Evolutionary conservation across 2,797 vertebrate genomes (phyloP), one percentile per base, ranked within the genome.

Genomic region (Sebastes minor): DNA sequence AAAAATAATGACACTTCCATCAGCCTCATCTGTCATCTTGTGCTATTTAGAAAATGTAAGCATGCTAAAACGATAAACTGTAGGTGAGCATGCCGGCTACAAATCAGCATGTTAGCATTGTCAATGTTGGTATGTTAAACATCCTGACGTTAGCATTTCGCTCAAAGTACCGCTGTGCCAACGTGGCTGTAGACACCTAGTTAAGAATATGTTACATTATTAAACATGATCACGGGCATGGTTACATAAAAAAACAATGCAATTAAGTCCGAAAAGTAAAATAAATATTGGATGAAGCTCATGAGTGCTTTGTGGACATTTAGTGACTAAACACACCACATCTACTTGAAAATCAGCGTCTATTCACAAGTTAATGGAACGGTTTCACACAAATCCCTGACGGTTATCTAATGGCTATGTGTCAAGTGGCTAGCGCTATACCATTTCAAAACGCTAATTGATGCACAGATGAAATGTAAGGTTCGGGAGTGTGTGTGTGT

Each of bases 351-450:
- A 74, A 82, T 82, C 74, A 67, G 83, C 12, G 5, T 65, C 77
- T 53, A 72, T 85, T 85, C 65, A 79, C 64, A 33, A 55, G 71
- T 70, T 86, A 88, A 91, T 85, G 53, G 80, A 57, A 76, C 38
- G 32, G n/a, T 78, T 81, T 67, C 55, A 60, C 23, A 71, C 61
- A 80, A 68, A 49, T 57, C 35, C 13, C 73, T 65, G 32, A 73
- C 78, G 30, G 57, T 76, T 78, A 79, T 78, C 84, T 88, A 86
- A 88, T 83, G 42, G 74, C 22, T 63, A 59, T 66, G 78, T 86
- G 71, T 77, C 46, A 87, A 90, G 90, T 81, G 80, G 81, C 23
- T 42, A 42, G 59, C 59, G 30, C 64, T 52, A 69, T 69, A 78
- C 52, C 49, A 80, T 85, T 86, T 83, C 71, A 76, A 73, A 80